Conservation (phyloP, 2,797 vertebrate genomes). For the Microchirus variegatus region DNA sequence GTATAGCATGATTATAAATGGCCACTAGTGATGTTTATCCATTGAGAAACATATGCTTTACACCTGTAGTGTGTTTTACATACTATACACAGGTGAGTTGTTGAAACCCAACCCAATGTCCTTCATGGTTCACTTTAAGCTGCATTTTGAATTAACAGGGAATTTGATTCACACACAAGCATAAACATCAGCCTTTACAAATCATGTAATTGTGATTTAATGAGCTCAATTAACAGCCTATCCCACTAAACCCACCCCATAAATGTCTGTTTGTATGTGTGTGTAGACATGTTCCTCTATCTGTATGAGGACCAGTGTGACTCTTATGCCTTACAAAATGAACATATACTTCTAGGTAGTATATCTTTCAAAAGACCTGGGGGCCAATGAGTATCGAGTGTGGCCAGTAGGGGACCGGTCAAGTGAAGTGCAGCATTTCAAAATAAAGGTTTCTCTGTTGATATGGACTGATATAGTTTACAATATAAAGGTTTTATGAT, state of each 20-base stretch:
- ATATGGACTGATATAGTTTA: too few species aligned
- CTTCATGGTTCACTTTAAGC: not conserved
- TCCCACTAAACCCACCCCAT: constrained; percentile 6
- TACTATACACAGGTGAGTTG: not conserved
- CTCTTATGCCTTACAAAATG: not conserved
- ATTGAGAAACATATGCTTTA: too few species aligned
- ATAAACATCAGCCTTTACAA: not conserved
- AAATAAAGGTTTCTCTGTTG: too few species aligned
- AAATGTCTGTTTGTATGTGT: not conserved
- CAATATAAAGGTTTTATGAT: too few species aligned
- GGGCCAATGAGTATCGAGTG: too few species aligned
- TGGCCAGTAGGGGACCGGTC: too few species aligned
- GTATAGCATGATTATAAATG: too few species aligned
- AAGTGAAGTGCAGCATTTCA: too few species aligned
- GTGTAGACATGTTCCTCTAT: not conserved
- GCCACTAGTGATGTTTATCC: too few species aligned
- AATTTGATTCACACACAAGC: not conserved
- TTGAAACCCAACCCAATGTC: not conserved
- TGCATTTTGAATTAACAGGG: constrained; percentile 5
- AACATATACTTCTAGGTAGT: too few species aligned
- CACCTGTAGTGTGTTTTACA: not conserved
- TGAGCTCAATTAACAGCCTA: constrained; percentile 46
- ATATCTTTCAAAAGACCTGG: too few species aligned
- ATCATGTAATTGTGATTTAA: constrained; percentile 42
- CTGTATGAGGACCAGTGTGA: not conserved